Percentiles rank a stretch among this genome's conserved stretches.
Conservation (phyloP, 1,140 invertebrate species). For the Anastrepha obliqua region DNA sequence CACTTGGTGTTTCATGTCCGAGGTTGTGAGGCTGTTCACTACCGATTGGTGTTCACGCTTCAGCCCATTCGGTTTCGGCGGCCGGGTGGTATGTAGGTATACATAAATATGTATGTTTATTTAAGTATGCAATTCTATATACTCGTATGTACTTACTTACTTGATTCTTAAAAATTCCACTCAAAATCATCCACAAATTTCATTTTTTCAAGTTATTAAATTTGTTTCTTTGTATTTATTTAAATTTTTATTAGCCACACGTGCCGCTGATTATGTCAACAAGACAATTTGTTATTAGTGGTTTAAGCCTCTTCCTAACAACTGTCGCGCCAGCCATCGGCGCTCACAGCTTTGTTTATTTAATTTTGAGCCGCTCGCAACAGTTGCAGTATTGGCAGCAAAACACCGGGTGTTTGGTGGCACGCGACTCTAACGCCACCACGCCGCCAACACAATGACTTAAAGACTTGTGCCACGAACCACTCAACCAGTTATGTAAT, state of each 20-base stretch:
- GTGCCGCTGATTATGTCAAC: slow-evolving; percentile 32
- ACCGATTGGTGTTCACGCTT: no score
- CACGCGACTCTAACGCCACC: slow-evolving; percentile 37
- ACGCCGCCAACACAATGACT: slow-evolving; percentile 33
- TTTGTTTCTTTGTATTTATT: slow-evolving; percentile 32
- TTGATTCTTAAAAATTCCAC: background rate
- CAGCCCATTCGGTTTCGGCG: no score
- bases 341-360: background rate
- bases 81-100: no score
- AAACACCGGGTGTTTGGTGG: background rate
- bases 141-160: no score
- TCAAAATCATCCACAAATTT: background rate
- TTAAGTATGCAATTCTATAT: no score
- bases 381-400: slow-evolving; percentile 52
- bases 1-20: no score
- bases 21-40: no score
- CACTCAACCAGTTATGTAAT: slow-evolving; percentile 7
- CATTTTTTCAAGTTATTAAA: background rate
- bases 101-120: no score
- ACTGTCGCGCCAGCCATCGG: slow-evolving; percentile 62
- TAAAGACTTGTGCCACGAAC: slow-evolving; percentile 25
- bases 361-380: slow-evolving; percentile 7
- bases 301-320: slow-evolving; percentile 35
- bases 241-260: slow-evolving; percentile 56
- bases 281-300: slow-evolving; percentile 48